A percentile compares a stretch with the other conserved stretches of the same genome.
Conservation (phyloP, 2,113 vertebrate species). For the Passer domesticus region DNA sequence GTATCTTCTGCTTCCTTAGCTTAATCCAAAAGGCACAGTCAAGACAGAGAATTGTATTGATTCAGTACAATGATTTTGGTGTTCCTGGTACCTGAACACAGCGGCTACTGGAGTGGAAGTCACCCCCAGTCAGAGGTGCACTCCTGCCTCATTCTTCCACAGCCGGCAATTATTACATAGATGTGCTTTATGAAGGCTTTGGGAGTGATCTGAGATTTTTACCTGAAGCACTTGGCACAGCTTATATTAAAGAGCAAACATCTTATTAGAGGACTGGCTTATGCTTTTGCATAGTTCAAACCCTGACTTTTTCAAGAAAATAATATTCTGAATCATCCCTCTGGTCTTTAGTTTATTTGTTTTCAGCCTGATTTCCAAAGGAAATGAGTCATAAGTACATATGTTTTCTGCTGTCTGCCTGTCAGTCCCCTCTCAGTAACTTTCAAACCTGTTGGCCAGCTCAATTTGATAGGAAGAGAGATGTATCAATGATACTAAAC, state of each 20-base stretch:
- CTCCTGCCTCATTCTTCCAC: not conserved
- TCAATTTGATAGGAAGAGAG: not conserved
- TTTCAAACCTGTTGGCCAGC: not conserved
- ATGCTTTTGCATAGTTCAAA: not conserved
- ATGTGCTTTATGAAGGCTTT: not conserved
- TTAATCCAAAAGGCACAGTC: not conserved
- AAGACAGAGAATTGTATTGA: not conserved
- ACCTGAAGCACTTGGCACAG: not conserved
- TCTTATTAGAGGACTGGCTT: not conserved
- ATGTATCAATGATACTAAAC: not conserved
- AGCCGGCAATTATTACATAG: not conserved
- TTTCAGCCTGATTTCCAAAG: slow-evolving; percentile 5
- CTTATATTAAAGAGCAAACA: not conserved
- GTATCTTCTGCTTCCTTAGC: not conserved
- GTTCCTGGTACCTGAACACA: not conserved
- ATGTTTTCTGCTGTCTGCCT: not conserved
- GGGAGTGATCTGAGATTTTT: not conserved
- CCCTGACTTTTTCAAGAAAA: not conserved
- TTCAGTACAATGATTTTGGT: not conserved
- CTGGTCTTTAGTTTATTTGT: not conserved
- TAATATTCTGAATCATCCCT: not conserved
- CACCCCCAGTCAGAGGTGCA: not conserved
- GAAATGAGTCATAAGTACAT: not conserved
- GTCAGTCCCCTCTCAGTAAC: not conserved
- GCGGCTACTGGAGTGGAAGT: not conserved